Base-by-base conservation (phyloP, 2,888 invertebrate genomes). In the Drosophila nr. medialis region DNA sequence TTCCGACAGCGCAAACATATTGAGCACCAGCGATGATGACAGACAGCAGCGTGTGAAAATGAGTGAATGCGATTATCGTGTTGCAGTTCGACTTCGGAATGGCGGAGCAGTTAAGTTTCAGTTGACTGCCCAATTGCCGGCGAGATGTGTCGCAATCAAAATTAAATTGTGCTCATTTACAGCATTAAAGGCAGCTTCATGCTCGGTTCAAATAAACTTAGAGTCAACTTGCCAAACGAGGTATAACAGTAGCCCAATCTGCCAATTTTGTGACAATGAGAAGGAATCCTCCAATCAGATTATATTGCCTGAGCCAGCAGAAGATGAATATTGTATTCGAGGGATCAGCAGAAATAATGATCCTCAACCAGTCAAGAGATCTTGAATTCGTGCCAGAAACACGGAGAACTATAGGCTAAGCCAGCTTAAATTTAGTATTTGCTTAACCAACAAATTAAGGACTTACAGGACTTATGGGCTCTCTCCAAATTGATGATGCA, bases 31-130 rank as follows among this genome's bases (percentile, higher is more conserved):
- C 56, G 69, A 48, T 65, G 67, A 38, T 55, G 55, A 15, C 40
- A 21, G 21, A 42, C 8, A 40, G 29, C 53, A 67, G 70, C 68
- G 84, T 80, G 87, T 71, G 80, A 86, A 84, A 84, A 84, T 86
- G 73, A 80, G 75, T 38, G 54, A 55, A 73, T 80, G 63, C 64
- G 68, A 80, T 73, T 76, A 73, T 63, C 32, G 45, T 32, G 55
- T 51, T 63, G 18, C 50, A 63, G 58, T 51, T 51, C 36, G 21
- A 58, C 68, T 68, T 56, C 34, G 32, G n/a, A 45, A 34, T 59
- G 50, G 34, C 29, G 21, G 24, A 29, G 21, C 48, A 71, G 56
- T 56, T 64, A 49, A 59, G 49, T 59, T 55, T 27, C 51, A 64
- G 72, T 42, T 64, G 63, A 36, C 63, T 48, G 55, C 11, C 58